These are phyloP conservation scores for Trematocara unimaculatum DNA, from an alignment of 2,113 vertebrate genomes.

Conservation along the genomic window DNA sequence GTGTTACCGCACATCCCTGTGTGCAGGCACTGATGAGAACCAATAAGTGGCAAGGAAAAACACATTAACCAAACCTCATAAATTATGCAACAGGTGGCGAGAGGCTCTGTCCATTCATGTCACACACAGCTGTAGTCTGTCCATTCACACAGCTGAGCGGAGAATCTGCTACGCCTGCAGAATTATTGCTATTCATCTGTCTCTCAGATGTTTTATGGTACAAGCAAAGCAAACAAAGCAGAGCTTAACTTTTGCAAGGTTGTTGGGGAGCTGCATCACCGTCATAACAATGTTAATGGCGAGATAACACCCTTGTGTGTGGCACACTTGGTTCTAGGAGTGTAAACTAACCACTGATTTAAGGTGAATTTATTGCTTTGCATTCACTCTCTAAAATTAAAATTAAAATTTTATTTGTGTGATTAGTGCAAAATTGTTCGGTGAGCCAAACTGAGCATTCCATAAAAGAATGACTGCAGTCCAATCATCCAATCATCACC, in stretches of 20 bases:
- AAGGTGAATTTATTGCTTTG: not conserved
- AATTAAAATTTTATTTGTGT: not conserved
- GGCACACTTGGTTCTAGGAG: not conserved
- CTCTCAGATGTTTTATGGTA: conserved; percentile 23
- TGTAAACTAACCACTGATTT: conserved; percentile 19
- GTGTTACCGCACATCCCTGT: not conserved
- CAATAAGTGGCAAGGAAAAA: conserved; percentile 48
- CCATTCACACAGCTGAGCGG: conserved; percentile 48
- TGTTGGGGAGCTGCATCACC: conserved; percentile 25
- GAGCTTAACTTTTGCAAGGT: conserved; percentile 14
- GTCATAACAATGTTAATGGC: not conserved
- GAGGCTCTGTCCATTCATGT: conserved; percentile 62
- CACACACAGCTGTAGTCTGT: conserved; percentile 66
- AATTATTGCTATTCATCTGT: conserved; percentile 50
- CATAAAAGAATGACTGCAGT: not conserved
- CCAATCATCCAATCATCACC: not conserved
- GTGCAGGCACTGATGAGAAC: conserved; percentile 25
- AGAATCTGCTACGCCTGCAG: conserved; percentile 24
- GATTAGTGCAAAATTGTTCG: not conserved
- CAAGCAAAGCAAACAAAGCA: not conserved
- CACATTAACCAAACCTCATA: conserved; percentile 63
- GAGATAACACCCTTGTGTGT: conserved; percentile 22
- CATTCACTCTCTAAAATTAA: not conserved
- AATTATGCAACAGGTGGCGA: conserved; percentile 65
- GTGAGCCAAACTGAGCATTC: not conserved